Evolutionary conservation across 2,113 vertebrate genomes (phyloP), one percentile per base, ranked within the genome.

Genomic region (Saimiri boliviensis): DNA sequence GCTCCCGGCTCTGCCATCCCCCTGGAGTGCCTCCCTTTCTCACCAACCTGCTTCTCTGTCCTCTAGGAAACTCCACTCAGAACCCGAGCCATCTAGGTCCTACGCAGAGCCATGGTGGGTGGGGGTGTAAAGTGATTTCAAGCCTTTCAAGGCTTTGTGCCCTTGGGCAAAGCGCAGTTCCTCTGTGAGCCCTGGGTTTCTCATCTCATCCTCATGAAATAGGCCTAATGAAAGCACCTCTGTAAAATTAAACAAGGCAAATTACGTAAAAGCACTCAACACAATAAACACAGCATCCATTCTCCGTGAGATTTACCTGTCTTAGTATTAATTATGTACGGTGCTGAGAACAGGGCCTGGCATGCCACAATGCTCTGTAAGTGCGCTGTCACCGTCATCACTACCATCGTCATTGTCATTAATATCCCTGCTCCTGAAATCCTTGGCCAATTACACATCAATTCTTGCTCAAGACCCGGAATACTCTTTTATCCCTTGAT

Each of bases 381-480:
- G 40, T 21, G 70, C 2, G 42, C 60, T 8, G 6, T 7, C 42
- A 0, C 16, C 25, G 1, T 30, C 70, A 6, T 60, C 5, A 3
- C 54, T 17, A 49, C 32, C 25, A 6, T 9, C 0, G 7, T 9
- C 56, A 19, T 42, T 52, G 71, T n/a, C 82, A 47, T 76, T 60
- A 40, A 35, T 12, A 25, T 19, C n/a, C 14, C 60, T 5, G 49
- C 14, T 45, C 83, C 81, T 90, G 71, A 79, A 92, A 66, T 85
- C 66, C 54, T 84, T 40, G 76, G 68, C n/a, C 90, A 81, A 30
- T 89, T 84, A 66, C 2, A 60, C 17, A 35, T 77, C 32, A 6
- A 1, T 90, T 89, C 71, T 90, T 37, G 58, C 47, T 89, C 40
- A 68, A 68, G 95, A 93, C 87, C 91, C 80, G 2, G 12, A 47